A percentile compares a stretch with the other conserved stretches of the same genome.
Conservation (phyloP, 2,888 invertebrate species). For the Andrena bicolor region DNA sequence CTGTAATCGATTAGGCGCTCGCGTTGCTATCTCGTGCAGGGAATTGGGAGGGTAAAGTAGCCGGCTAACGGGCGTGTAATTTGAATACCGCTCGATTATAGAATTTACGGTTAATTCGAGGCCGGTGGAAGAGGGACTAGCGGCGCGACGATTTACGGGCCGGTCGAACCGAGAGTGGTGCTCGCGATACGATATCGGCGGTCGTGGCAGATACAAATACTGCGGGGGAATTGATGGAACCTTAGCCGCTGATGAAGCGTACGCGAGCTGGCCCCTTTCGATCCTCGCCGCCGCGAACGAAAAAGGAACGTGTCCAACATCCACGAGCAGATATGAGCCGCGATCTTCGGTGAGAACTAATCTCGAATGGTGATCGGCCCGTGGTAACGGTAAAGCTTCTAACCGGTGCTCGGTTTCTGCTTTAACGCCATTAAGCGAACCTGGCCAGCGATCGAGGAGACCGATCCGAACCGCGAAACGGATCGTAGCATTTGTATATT, state of each 20-base stretch:
- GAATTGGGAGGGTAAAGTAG: constrained; percentile 7
- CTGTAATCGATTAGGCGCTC: constrained; percentile 1
- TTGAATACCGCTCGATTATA: constrained; percentile 38
- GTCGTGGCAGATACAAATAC: constrained; percentile 37
- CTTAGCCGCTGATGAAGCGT: constrained; percentile 48
- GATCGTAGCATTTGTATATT: background rate
- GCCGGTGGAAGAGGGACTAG: constrained; percentile 32
- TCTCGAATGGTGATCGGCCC: constrained; percentile 77
- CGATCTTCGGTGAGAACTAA: constrained; percentile 74
- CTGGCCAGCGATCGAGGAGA: constrained; percentile 20
- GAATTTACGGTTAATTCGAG: constrained; percentile 43
- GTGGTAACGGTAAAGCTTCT: constrained; percentile 81
- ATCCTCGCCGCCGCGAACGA: constrained; percentile 20
- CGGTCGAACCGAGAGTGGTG: constrained; percentile 2
- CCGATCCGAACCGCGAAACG: constrained; percentile 8
- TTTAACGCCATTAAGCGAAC: constrained; percentile 53
- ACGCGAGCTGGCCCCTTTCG: constrained; percentile 48
- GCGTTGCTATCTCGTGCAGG: background rate
- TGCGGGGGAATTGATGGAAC: constrained; percentile 43
- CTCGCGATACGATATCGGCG: constrained; percentile 43
- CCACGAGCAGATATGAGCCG: constrained; percentile 48
- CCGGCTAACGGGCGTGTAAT: constrained; percentile 29
- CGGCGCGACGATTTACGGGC: constrained; percentile 30
- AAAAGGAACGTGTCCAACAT: constrained; percentile 41
- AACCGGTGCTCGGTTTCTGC: constrained; percentile 57